These are phyloP conservation scores for Apodemus agrarius DNA, from an alignment of 2,797 vertebrate genomes.

Conservation along the genomic window DNA sequence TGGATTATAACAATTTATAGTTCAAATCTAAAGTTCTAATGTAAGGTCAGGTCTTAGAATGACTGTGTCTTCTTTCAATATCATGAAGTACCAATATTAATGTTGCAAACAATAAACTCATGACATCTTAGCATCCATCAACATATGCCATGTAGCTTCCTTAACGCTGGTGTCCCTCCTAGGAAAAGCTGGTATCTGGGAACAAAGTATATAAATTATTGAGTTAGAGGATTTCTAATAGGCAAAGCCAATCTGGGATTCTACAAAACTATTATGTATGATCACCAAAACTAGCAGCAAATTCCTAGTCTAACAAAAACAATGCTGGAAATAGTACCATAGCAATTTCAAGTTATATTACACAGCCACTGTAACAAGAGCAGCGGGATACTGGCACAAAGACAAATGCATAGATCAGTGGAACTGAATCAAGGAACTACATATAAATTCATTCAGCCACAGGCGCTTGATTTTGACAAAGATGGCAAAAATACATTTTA, in stretches of 20 bases:
- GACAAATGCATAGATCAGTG: background rate
- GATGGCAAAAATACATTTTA: background rate
- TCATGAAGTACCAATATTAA: background rate
- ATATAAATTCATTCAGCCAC: background rate
- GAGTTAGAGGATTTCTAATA: background rate
- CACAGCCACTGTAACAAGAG: background rate
- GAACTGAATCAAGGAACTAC: background rate
- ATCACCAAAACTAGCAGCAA: constrained; percentile 23
- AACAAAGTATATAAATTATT: constrained; percentile 3
- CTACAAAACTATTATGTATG: background rate
- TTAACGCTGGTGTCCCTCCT: background rate
- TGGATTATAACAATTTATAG: background rate
- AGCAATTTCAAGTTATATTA: background rate
- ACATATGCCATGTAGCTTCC: background rate
- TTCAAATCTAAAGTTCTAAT: constrained; percentile 36
- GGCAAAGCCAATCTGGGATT: background rate
- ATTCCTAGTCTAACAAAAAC: background rate
- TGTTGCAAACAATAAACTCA: background rate
- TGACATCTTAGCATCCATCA: background rate
- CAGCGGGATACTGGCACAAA: background rate
- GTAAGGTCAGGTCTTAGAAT: background rate
- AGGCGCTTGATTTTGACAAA: background rate
- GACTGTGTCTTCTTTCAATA: background rate
- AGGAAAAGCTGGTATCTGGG: background rate
- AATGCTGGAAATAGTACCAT: background rate